phyloP scores from a whole-genome alignment of 2,113 vertebrate species.

The Ageneiosus marmoratus region DNA sequence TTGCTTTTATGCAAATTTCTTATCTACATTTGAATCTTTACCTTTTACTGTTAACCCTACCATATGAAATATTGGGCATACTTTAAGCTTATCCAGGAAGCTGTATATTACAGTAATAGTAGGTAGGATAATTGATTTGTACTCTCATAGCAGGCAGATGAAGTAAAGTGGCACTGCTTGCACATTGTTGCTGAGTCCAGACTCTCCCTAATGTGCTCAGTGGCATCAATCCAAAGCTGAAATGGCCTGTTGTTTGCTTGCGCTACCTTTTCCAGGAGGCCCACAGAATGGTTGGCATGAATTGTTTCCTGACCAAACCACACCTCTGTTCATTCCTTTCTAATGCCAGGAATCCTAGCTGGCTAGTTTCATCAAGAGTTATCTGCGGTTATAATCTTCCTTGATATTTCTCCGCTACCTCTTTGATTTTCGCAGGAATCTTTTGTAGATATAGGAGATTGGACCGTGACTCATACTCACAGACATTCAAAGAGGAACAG shows the following conservation, averaged over 20 bases:
- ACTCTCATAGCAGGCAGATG: not conserved
- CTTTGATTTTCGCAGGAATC: not conserved
- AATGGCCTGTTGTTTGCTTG: slow-evolving; percentile 33
- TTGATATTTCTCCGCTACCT: not conserved
- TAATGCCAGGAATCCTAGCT: slow-evolving; percentile 24
- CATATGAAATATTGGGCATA: not conserved
- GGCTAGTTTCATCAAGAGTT: not conserved
- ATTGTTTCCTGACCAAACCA: slow-evolving; percentile 28
- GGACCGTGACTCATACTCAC: not conserved
- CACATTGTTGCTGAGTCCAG: not conserved
- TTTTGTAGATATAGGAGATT: not conserved
- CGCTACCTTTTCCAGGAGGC: not conserved
- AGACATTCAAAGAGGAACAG: not conserved
- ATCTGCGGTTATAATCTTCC: not conserved
- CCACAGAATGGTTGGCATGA: slow-evolving; percentile 3
- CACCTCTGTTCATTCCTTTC: not conserved
- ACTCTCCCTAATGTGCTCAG: slow-evolving; percentile 32
- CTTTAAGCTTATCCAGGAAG: not conserved
- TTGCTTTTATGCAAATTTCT: not conserved
- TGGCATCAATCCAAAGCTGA: slow-evolving; percentile 41
- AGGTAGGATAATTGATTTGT: slow-evolving; percentile 21
- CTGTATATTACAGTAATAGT: not conserved
- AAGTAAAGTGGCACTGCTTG: slow-evolving; percentile 15
- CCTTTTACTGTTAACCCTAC: not conserved
- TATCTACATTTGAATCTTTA: not conserved